Base-by-base conservation (phyloP, 2,113 vertebrate genomes). In the Spilogale gracilis region DNA sequence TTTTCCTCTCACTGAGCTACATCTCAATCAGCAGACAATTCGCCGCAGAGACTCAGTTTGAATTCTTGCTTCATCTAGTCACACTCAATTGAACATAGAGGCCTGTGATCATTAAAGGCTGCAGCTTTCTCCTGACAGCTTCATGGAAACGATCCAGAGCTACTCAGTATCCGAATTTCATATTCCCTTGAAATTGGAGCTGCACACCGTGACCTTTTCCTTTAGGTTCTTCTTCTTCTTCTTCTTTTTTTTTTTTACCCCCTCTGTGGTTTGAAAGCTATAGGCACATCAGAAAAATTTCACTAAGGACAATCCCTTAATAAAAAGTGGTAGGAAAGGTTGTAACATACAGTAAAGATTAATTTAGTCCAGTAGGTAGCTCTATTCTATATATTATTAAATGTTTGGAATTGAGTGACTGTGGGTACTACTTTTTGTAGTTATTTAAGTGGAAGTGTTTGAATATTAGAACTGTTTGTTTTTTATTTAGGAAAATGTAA, bases 11-110 rank as follows among this genome's bases (percentile, higher is more conserved):
- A 11, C 79, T 71, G 95, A 98, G 95, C 63, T 98, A 98, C 96
- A 97, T 98, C 98, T 99, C 98, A 98, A 98, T 98, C 98, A 97
- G 97, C 69, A 98, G 97, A 98, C 94, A 98, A 98, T 98, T 98
- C 98, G 83, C 96, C 65, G 48, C 94, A 84, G 95, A 98, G 92
- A 94, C 96, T 95, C 63, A 0, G 97, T 98, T 97, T 98, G 98
- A 99, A 98, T 98, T 98, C 97, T 96, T 94, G 89, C 97, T 98
- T 98, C 97, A 97, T 98, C 97, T 96, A 97, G 98, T 98, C 98
- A 98, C 97, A 98, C 96, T 98, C 98, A 99, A 98, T 73, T 98
- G 98, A 98, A 95, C 98, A 96, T 54, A 96, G 94, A 97, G 97
- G 91, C 74, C 96, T 95, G 98, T 96, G 97, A 98, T 98, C 98